A percentile compares a stretch with the other conserved stretches of the same genome.
Evolutionary conservation across 1,140 invertebrate species (phyloP).

Genomic region (Thaumatotibia leucotreta): DNA sequence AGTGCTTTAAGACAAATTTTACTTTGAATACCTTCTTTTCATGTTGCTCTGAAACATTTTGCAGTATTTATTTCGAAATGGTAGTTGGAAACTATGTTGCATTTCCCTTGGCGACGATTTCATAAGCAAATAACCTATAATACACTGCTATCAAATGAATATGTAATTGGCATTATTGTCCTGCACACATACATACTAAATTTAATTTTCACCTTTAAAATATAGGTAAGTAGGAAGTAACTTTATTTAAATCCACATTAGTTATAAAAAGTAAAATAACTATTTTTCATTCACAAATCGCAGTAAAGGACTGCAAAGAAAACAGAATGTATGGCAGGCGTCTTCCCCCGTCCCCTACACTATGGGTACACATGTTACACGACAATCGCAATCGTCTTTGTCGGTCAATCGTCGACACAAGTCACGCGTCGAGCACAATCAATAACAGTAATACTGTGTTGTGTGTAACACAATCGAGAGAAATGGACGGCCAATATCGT

Average conservation of each 20-base stretch:
- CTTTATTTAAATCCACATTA: too few species aligned
- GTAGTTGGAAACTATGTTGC: too few species aligned
- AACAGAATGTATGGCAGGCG: not conserved
- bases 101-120: too few species aligned
- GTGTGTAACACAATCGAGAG: slow-evolving; percentile 51
- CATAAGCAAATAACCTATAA: too few species aligned
- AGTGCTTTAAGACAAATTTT: slow-evolving; percentile 32
- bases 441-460: slow-evolving; percentile 64
- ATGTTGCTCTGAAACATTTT: slow-evolving; percentile 39
- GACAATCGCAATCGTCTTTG: slow-evolving; percentile 22
- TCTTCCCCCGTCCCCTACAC: not conserved
- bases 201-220: too few species aligned
- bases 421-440: slow-evolving; percentile 70
- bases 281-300: not conserved
- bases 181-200: too few species aligned
- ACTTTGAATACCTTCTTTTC: slow-evolving; percentile 25
- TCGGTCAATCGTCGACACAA: slow-evolving; percentile 53
- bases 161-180: too few species aligned
- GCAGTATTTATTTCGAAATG: too few species aligned
- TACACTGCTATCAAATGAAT: too few species aligned
- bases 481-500: slow-evolving; percentile 69
- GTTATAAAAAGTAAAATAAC: not conserved
- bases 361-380: slow-evolving; percentile 8
- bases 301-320: not conserved
- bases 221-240: too few species aligned